Conservation (phyloP, 2,888 invertebrate species). For the Monoplex corrugatus region DNA sequence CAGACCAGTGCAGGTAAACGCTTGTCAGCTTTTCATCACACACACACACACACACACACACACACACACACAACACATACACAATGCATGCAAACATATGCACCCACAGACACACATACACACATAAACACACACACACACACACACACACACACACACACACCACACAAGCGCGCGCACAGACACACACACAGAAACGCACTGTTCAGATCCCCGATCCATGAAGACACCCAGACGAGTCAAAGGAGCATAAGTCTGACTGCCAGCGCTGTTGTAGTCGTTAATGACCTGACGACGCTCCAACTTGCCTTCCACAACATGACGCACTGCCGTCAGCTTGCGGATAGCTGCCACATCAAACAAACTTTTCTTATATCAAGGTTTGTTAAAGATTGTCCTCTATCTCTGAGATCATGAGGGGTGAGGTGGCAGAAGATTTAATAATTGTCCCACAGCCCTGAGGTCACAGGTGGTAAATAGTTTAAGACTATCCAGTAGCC, state of each 20-base stretch:
- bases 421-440: not conserved
- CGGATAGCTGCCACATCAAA: constrained; percentile 80
- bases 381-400: too few relatives aligned
- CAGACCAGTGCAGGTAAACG: too few relatives aligned
- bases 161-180: not conserved
- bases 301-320: constrained; percentile 74
- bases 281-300: constrained; percentile 76
- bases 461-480: too few relatives aligned
- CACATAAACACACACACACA: too few relatives aligned
- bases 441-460: too few relatives aligned
- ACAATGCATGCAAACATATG: too few relatives aligned
- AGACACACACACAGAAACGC: not conserved
- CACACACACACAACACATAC: not conserved
- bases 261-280: constrained; percentile 78
- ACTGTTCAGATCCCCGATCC: constrained; percentile 80
- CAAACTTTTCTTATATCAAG: not conserved
- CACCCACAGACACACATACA: not conserved
- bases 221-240: constrained; percentile 81
- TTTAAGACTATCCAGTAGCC: not conserved
- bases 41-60: not conserved
- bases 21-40: too few relatives aligned
- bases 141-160: not conserved
- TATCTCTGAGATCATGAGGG: too few relatives aligned
- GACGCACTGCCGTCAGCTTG: constrained; percentile 77
- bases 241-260: constrained; percentile 80